Conservation (phyloP, 2,797 vertebrate species). For the Ctenopoma kingsleyae region DNA sequence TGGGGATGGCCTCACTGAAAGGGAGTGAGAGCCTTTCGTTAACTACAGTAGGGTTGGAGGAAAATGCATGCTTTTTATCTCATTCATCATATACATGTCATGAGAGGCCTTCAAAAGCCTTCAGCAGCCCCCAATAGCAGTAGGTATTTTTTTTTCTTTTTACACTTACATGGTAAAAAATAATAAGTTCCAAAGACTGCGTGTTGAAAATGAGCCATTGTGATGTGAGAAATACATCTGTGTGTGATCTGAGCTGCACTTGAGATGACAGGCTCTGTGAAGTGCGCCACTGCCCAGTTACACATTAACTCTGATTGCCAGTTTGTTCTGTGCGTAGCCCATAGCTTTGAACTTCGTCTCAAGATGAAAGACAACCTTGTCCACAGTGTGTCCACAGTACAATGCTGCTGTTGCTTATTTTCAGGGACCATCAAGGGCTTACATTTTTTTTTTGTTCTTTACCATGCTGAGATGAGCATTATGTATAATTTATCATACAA, state of each 20-base stretch:
- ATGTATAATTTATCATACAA: slow-evolving; percentile 84
- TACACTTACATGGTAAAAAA: slow-evolving; percentile 64
- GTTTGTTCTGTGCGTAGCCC: slow-evolving; percentile 77
- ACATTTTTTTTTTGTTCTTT: slow-evolving; percentile 63
- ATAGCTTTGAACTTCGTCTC: slow-evolving; percentile 77
- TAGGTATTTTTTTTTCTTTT: slow-evolving; percentile 18
- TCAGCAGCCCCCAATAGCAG: slow-evolving; percentile 39
- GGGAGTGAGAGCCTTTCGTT: slow-evolving; percentile 48
- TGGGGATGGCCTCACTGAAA: slow-evolving; percentile 30
- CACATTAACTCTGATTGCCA: slow-evolving; percentile 84
- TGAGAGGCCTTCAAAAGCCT: slow-evolving; percentile 67
- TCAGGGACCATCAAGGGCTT: slow-evolving; percentile 76
- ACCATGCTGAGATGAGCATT: slow-evolving; percentile 70
- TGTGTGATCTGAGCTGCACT: slow-evolving; percentile 75
- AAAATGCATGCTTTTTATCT: slow-evolving; percentile 62
- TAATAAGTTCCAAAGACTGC: slow-evolving; percentile 69
- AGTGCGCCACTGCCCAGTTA: slow-evolving; percentile 78
- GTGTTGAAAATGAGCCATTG: slow-evolving; percentile 73
- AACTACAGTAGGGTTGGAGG: slow-evolving; percentile 46
- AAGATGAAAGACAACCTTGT: slow-evolving; percentile 85
- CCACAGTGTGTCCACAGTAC: slow-evolving; percentile 73
- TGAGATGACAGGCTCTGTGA: slow-evolving; percentile 73
- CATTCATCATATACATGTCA: slow-evolving; percentile 65
- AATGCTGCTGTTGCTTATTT: slow-evolving; percentile 70
- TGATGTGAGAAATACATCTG: slow-evolving; percentile 65